Conservation (phyloP, 2,888 invertebrate genomes). For the Hyposoter didymator region DNA sequence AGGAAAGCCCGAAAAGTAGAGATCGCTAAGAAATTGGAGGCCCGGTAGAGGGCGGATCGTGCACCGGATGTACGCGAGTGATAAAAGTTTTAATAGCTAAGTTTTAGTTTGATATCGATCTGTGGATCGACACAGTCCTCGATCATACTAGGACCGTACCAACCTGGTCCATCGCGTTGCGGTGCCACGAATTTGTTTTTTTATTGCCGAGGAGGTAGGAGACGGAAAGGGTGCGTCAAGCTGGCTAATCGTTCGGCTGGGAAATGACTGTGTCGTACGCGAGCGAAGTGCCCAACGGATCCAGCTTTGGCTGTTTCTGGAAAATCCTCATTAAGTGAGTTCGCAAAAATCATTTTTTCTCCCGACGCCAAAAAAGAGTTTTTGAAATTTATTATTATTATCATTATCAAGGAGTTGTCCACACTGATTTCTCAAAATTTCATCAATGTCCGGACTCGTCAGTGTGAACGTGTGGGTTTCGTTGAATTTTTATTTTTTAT, state of each 20-base stretch:
- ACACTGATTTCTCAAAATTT: background rate
- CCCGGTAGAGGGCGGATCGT: constrained; percentile 73
- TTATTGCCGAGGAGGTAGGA: constrained; percentile 29
- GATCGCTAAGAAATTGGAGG: constrained; percentile 12
- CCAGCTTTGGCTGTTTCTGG: constrained; percentile 97
- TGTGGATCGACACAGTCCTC: constrained; percentile 9
- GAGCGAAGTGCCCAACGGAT: constrained; percentile 95
- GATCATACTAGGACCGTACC: constrained; percentile 29
- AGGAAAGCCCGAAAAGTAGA: constrained; percentile 42
- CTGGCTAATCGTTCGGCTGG: constrained; percentile 69
- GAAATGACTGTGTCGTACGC: constrained; percentile 95
- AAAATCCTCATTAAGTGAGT: constrained; percentile 94
- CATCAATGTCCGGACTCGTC: background rate
- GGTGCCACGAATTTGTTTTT: constrained; percentile 48
- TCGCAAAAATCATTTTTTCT: background rate
- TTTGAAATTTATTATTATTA: background rate
- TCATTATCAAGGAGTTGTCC: background rate
- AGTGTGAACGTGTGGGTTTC: constrained; percentile 9
- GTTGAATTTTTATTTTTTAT: background rate
- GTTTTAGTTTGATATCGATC: constrained; percentile 21
- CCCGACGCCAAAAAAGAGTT: background rate
- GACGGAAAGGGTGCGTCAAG: constrained; percentile 67
- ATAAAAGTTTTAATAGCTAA: constrained; percentile 54
- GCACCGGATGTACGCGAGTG: constrained; percentile 81
- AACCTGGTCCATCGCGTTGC: constrained; percentile 53